phyloP scores from a whole-genome alignment of 2,888 invertebrate species.

The Trissolcus japonicus region DNA sequence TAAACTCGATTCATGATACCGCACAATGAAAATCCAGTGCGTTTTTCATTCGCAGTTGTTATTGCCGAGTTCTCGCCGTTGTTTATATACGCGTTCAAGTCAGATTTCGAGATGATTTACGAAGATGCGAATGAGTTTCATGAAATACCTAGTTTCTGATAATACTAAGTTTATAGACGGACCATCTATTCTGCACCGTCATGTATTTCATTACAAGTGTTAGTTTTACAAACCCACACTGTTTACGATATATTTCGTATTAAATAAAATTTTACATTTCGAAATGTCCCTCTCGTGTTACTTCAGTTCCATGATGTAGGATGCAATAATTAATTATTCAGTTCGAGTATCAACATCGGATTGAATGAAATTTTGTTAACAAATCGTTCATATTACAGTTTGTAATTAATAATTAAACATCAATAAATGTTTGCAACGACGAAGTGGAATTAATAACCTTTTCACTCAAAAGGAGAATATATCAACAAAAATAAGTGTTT shows the following conservation, averaged over 20 bases:
- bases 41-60: slow-evolving; percentile 48
- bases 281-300: background rate
- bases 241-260: slow-evolving; percentile 11
- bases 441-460: too few species aligned
- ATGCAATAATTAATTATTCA: background rate
- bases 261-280: slow-evolving; percentile 3
- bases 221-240: background rate
- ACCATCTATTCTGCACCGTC: background rate
- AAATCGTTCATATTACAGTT: too few species aligned
- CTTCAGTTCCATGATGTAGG: background rate
- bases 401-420: too few species aligned
- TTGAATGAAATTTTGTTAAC: too few species aligned
- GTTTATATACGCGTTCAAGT: slow-evolving; percentile 35
- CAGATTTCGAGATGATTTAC: slow-evolving; percentile 47
- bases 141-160: slow-evolving; percentile 33
- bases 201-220: slow-evolving; percentile 14
- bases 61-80: slow-evolving; percentile 23
- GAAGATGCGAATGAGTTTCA: slow-evolving; percentile 36
- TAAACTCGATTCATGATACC: slow-evolving; percentile 49
- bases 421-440: too few species aligned
- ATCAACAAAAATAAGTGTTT: too few species aligned
- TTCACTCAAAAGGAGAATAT: too few species aligned
- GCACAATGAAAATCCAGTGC: slow-evolving; percentile 43
- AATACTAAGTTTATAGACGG: slow-evolving; percentile 29
- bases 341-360: too few species aligned